Percentiles rank a stretch among this genome's conserved stretches.
Evolutionary conservation across 2,113 vertebrate species (phyloP).

Genomic region (Anhinga rufa): DNA sequence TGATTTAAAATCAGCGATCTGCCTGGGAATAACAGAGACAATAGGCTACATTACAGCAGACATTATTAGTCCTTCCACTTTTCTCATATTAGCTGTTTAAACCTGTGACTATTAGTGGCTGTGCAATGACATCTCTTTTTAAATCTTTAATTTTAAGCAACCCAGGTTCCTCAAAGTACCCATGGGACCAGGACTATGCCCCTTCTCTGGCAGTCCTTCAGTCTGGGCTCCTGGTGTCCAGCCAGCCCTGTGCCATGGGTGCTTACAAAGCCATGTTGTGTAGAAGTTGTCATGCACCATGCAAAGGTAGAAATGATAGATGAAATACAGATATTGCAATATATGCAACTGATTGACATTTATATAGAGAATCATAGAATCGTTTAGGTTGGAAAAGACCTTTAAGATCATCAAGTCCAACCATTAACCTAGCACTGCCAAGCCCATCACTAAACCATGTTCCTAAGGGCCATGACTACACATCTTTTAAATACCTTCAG

Average conservation of each 20-base stretch:
- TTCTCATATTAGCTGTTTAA: not conserved
- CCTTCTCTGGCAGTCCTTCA: not conserved
- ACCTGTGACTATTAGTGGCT: not conserved
- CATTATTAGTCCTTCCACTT: not conserved
- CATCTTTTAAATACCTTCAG: too few species aligned
- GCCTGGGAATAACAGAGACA: not conserved
- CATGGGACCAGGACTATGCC: not conserved
- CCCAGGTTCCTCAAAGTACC: not conserved
- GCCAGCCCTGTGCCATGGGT: rapidly evolving
- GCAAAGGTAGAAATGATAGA: not conserved
- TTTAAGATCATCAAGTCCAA: too few species aligned
- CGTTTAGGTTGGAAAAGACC: too few species aligned
- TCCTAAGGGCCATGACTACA: too few species aligned
- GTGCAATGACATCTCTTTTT: not conserved
- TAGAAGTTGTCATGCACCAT: not conserved
- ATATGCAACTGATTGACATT: not conserved
- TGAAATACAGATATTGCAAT: not conserved
- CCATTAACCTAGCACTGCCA: too few species aligned
- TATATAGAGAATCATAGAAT: too few species aligned
- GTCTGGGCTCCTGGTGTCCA: not conserved
- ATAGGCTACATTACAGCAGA: not conserved
- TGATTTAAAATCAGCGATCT: not conserved
- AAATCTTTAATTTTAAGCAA: not conserved
- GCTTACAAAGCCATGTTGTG: not conserved
- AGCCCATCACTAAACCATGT: too few species aligned